These are phyloP conservation scores for Sylvilagus floridanus DNA, from an alignment of 2,797 vertebrate genomes.

Conservation along the genomic window DNA sequence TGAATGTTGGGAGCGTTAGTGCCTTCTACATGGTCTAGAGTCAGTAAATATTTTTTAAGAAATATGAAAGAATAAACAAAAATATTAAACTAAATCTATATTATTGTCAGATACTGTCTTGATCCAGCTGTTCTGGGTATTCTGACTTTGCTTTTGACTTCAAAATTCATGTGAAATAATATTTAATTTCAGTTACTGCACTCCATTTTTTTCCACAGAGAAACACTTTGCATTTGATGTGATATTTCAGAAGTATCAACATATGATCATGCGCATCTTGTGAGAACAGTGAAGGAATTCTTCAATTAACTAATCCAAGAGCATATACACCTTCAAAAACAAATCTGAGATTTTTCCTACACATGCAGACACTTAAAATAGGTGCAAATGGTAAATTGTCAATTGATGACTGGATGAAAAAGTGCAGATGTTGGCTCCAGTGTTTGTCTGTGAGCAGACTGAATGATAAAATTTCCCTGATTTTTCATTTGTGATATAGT, in stretches of 20 bases:
- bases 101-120: not conserved
- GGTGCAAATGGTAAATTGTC: not conserved
- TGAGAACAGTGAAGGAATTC: not conserved
- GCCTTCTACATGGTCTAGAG: not conserved
- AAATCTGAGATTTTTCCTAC: not conserved
- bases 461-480: not conserved
- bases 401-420: not conserved
- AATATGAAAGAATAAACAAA: not conserved
- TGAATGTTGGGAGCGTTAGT: not conserved
- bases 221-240: not conserved
- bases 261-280: not conserved
- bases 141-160: not conserved
- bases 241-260: not conserved
- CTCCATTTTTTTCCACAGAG: not conserved
- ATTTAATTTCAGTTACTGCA: not conserved
- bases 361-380: not conserved
- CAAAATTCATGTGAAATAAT: not conserved
- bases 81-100: not conserved
- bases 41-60: not conserved
- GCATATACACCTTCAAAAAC: not conserved
- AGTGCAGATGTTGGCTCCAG: not conserved
- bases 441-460: not conserved
- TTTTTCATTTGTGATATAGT: not conserved
- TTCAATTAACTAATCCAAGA: not conserved
- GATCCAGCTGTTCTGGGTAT: not conserved